A percentile compares a stretch with the other conserved stretches of the same genome.
Evolutionary conservation across 1,140 invertebrate species (phyloP).

Genomic region (Drosophila dunni): DNA sequence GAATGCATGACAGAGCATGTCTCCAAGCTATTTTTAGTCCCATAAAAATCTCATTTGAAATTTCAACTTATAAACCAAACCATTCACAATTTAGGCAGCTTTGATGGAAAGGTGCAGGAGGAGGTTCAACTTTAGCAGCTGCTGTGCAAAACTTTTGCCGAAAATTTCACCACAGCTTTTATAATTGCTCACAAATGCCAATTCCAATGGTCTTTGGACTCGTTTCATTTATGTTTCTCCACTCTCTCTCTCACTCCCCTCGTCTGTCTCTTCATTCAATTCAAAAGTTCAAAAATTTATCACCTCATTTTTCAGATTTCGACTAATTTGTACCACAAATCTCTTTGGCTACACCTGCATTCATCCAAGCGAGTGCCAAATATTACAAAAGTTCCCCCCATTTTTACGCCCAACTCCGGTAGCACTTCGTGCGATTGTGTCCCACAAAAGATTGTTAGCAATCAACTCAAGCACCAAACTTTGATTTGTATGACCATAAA

Average conservation of each 20-base stretch:
- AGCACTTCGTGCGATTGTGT: slow-evolving; percentile 19
- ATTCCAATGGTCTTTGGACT: slow-evolving; percentile 8
- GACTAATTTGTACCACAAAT: slow-evolving; percentile 65
- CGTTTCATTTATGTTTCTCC: not conserved
- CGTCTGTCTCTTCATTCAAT: slow-evolving; percentile 28
- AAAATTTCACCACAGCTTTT: slow-evolving; percentile 51
- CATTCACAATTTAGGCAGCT: slow-evolving; percentile 31
- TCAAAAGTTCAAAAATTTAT: slow-evolving; percentile 59
- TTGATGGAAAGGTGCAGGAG: not conserved
- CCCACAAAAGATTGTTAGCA: slow-evolving; percentile 63
- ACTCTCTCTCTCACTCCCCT: not conserved
- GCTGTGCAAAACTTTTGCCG: slow-evolving; percentile 29
- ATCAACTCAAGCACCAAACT: slow-evolving; percentile 76
- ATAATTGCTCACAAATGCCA: slow-evolving; percentile 54
- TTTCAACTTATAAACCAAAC: slow-evolving; percentile 37
- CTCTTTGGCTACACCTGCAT: slow-evolving; percentile 48
- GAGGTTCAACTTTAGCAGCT: slow-evolving; percentile 18
- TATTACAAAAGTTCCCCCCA: slow-evolving; percentile 25
- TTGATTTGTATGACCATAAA: slow-evolving; percentile 78
- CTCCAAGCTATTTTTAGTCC: slow-evolving; percentile 1
- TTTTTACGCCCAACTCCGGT: not conserved
- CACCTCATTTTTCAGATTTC: slow-evolving; percentile 68
- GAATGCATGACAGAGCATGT: slow-evolving; percentile 40
- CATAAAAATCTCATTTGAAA: slow-evolving; percentile 12
- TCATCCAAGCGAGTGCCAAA: slow-evolving; percentile 46